phyloP scores from a whole-genome alignment of 2,797 vertebrate species.

The Nannoperca australis region DNA sequence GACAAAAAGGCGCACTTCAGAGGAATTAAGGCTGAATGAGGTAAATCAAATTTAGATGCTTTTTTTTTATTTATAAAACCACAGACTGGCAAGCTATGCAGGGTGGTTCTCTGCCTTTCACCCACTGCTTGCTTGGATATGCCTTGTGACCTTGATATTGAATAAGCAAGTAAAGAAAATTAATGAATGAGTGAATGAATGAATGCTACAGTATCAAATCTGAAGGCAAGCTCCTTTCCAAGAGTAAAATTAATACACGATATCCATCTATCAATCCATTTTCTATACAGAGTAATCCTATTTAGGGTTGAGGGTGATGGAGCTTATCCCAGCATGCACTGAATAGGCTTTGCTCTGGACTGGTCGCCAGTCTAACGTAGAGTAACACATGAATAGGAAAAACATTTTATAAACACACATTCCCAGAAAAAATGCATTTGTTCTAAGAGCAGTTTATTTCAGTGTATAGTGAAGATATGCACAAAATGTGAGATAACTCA shows the following conservation, averaged over 20 bases:
- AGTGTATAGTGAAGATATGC: conserved; percentile 2
- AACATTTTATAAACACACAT: conserved; percentile 7
- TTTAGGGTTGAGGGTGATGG: conserved; percentile 12
- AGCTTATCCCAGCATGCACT: conserved; percentile 20
- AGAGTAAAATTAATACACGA: conserved; percentile 22
- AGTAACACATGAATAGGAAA: conserved; percentile 7
- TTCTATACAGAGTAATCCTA: conserved; percentile 33
- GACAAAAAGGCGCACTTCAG: conserved; percentile 5
- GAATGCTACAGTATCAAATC: conserved; percentile 15
- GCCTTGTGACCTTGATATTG: conserved; percentile 49
- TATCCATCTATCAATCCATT: conserved; percentile 34
- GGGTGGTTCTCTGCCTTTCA: conserved; percentile 33
- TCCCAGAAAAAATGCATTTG: neutral
- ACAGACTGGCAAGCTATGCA: conserved; percentile 10
- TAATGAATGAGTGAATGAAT: conserved; percentile 31
- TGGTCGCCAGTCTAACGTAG: neutral
- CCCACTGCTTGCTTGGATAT: conserved; percentile 20
- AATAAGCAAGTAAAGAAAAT: conserved; percentile 43
- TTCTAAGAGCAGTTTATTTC: conserved; percentile 8
- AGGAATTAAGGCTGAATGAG: conserved; percentile 21
- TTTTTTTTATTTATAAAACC: conserved; percentile 21
- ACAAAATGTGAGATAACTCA: conserved; percentile 21
- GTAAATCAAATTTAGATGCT: conserved; percentile 43
- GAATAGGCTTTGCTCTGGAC: neutral
- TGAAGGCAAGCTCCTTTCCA: conserved; percentile 13